Base-by-base conservation (phyloP, 2,113 vertebrate genomes). In the Steatornis caripensis region DNA sequence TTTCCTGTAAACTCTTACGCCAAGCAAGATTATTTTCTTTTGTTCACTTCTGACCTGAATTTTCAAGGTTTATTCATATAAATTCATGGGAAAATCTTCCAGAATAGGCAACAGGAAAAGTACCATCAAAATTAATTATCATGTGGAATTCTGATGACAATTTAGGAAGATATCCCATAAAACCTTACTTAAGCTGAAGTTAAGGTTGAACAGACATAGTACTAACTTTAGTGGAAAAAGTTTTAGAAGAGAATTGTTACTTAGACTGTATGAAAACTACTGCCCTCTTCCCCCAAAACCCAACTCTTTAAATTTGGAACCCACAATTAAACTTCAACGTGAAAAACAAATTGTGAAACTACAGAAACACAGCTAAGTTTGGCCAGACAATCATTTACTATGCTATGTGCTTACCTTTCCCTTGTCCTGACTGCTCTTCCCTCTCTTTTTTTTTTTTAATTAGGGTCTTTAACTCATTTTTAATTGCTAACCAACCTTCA, bases 401-500 rank as follows among this genome's bases (percentile, higher is more conserved):
- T 12, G 11, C 22, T 2, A 1, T 5, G 1, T 0, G 0, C 15
- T 54, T 54, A 71, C 36, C 9, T 36, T 46, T 58, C 9, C 16
- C 15, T 48, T 69, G 75, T 54, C 48, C 36, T 69, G n/a, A 70
- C 21, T 22, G 8, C 11, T 55, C 5, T 5, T 9, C 16, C 16
- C 2, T 26, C 2, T 12, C 16, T 70, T 48, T 26, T 11, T 24
- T 30, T 54, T 49, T 60, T 81, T 21, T 51, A 68, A 60, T 53
- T 34, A 37, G 12, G 7, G 9, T 46, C 27, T 80, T 53, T 48
- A 57, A n/a, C 32, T 80, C 13, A 70, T 68, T 87, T 88, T 78
- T 26, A 84, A 46, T 54, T 66, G 27, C 39, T 60, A 92, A 37
- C 7, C 17, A 64, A 15, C 39, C 29, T 48, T 54, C 18, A 62